A percentile compares a stretch with the other conserved stretches of the same genome.
phyloP scores from a whole-genome alignment of 2,113 vertebrate species.

The Cromileptes altivelis region DNA sequence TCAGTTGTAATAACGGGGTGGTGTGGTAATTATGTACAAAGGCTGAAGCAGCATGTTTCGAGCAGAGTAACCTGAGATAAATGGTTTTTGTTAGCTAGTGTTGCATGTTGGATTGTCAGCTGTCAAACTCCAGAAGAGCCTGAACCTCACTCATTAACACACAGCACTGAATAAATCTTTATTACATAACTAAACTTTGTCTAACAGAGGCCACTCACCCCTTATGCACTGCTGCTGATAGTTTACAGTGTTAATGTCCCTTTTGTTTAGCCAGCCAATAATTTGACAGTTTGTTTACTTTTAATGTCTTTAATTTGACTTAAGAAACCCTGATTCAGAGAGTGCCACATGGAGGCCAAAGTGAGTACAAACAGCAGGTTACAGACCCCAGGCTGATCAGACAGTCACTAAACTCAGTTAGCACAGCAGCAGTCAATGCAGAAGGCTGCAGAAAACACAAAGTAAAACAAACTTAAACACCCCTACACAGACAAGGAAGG shows the following conservation, averaged over 20 bases:
- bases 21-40: neutral
- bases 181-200: neutral
- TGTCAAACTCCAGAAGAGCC: neutral
- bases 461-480: conserved; percentile 24
- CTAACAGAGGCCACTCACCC: neutral
- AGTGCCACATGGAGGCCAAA: conserved; percentile 48
- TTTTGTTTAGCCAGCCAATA: conserved; percentile 24
- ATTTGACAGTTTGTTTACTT: conserved; percentile 48
- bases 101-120: neutral
- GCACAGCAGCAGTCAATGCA: conserved; percentile 50
- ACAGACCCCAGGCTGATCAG: conserved; percentile 52
- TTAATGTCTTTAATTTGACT: conserved; percentile 76
- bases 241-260: neutral
- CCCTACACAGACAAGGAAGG: conserved; percentile 25
- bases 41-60: neutral
- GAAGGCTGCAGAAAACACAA: conserved; percentile 39
- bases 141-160: neutral
- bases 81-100: neutral
- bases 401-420: conserved; percentile 40
- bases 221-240: neutral
- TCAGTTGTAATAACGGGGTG: neutral
- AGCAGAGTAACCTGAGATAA: neutral
- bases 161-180: neutral
- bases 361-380: conserved; percentile 74
- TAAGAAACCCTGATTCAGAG: conserved; percentile 71